phyloP scores from a whole-genome alignment of 2,888 invertebrate genomes.

The Folsomia candida region DNA sequence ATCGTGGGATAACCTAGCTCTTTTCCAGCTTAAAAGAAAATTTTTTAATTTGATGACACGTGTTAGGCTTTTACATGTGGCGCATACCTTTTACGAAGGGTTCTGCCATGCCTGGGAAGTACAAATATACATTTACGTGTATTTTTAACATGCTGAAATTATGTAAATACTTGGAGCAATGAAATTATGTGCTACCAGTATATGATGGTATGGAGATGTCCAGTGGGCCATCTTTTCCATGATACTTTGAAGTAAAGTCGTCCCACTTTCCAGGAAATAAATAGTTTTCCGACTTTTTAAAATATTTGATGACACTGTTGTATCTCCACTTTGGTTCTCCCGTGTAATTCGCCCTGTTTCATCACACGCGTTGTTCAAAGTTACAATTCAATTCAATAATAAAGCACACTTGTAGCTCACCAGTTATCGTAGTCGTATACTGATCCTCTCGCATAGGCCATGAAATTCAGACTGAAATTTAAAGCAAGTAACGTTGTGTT shows the following conservation, averaged over 20 bases:
- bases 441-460: slow-evolving; percentile 71
- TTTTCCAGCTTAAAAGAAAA: slow-evolving; percentile 56
- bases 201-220: too few species aligned
- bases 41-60: neutral
- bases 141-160: too few species aligned
- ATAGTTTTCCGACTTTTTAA: slow-evolving; percentile 57
- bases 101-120: slow-evolving; percentile 60
- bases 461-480: slow-evolving; percentile 72
- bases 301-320: slow-evolving; percentile 54
- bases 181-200: too few species aligned
- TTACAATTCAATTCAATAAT: neutral
- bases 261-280: slow-evolving; percentile 25
- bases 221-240: slow-evolving; percentile 38
- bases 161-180: too few species aligned
- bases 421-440: slow-evolving; percentile 62
- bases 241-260: slow-evolving; percentile 30
- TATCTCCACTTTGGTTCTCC: slow-evolving; percentile 54
- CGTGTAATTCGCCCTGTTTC: slow-evolving; percentile 61
- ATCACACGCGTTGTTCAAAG: too few species aligned
- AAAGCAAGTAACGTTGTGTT: slow-evolving; percentile 62
- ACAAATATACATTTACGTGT: too few species aligned
- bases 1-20: slow-evolving; percentile 60
- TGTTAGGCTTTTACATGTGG: neutral
- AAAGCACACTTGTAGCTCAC: neutral
- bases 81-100: slow-evolving; percentile 56